Conservation (phyloP, 1,140 invertebrate genomes). For the Leptinotarsa defecta region DNA sequence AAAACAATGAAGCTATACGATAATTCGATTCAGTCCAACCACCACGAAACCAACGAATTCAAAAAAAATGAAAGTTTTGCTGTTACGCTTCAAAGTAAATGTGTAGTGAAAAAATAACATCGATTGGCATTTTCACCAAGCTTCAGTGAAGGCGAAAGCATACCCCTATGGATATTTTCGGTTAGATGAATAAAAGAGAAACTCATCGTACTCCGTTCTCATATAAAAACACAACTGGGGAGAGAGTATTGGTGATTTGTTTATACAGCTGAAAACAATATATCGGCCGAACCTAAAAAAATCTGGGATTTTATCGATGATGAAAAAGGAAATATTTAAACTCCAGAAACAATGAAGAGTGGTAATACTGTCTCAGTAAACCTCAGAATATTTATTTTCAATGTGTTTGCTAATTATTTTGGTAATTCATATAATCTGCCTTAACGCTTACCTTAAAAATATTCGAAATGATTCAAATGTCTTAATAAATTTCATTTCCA, state of each 20-base stretch:
- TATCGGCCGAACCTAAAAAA: background rate
- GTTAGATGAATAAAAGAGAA: too few relatives aligned
- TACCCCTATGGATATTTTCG: too few relatives aligned
- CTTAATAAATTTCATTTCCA: background rate
- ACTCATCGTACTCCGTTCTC: background rate
- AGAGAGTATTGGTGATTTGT: constrained; percentile 1
- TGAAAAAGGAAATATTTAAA: background rate
- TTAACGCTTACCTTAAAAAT: background rate
- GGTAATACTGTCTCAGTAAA: background rate
- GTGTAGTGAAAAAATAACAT: too few relatives aligned
- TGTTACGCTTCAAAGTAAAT: too few relatives aligned
- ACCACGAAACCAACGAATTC: too few relatives aligned
- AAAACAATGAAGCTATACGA: too few relatives aligned
- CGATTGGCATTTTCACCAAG: too few relatives aligned
- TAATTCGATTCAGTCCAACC: too few relatives aligned
- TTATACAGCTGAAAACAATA: background rate
- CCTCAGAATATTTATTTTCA: background rate
- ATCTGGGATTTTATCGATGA: background rate
- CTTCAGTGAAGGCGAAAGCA: too few relatives aligned
- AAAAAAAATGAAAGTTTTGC: too few relatives aligned
- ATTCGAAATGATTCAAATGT: background rate
- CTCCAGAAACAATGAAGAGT: background rate
- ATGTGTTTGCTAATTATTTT: constrained; percentile 1
- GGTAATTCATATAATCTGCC: background rate
- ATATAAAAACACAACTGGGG: background rate